Base-by-base conservation (phyloP, 2,888 invertebrate species). In the Diaperis boleti region DNA sequence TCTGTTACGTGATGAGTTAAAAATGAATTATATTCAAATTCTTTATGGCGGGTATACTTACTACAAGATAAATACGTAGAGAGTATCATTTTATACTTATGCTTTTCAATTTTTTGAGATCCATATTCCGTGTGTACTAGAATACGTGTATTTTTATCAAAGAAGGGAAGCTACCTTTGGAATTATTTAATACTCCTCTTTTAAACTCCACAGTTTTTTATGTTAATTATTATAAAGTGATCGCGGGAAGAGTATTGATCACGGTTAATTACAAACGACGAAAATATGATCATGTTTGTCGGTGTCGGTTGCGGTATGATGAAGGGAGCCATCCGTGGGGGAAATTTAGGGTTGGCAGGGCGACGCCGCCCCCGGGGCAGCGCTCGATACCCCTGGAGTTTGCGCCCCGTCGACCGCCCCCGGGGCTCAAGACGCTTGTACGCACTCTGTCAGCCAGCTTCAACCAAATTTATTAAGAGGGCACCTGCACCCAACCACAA, bases 281-380 rank as follows among this genome's bases (percentile, higher is more conserved):
- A 62, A 55, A 62, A 56, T 62, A 49, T 62, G 62, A 62, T 62
- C 64, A 50, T 54, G 59, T 64, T 60, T 64, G 64, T 49, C 64
- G 60, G 64, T 60, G 64, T 60, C 64, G 60, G 64, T 59, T 64
- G 57, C 54, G 59, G 63, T 63, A 52, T 52, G 59, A 44, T 59
- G 49, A 59, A 56, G 62, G 56, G 57, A 59, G 62, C 52, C 56
- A 64, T 60, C 66, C 64, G 67, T 69, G 69, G 71, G 73, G 72
- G 68, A 69, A 69, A 68, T 68, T 64, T 64, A 67, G 74, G 73
- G 77, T 76, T 75, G 77, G 76, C 75, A 76, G 76, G 74, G 74
- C 73, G 78, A 77, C 76, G 71, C 73, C 74, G 74, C 76, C 76
- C 75, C 72, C 66, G 70, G 75, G 74, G 74, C 73, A 69, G 73